phyloP scores from a whole-genome alignment of 2,113 vertebrate genomes.

The Pomatorhinus ruficollis region DNA sequence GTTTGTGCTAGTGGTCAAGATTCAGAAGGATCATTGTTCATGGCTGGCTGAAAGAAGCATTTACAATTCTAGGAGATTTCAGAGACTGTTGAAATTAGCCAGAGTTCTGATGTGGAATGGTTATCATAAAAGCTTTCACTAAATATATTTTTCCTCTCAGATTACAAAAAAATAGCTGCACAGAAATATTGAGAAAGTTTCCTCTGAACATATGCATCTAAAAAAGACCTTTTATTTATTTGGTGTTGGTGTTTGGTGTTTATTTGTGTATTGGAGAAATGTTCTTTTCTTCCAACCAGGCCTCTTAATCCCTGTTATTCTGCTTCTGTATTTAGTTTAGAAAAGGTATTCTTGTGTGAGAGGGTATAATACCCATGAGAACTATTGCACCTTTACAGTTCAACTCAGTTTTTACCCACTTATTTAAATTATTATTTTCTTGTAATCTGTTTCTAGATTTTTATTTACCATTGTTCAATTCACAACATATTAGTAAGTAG shows the following conservation, averaged over 20 bases:
- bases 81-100: not conserved
- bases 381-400: not conserved
- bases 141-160: not conserved
- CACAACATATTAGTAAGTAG: not conserved
- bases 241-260: not conserved
- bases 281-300: not conserved
- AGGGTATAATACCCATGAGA: not conserved
- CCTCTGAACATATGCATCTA: not conserved
- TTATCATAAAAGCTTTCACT: not conserved
- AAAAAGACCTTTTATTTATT: not conserved
- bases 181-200: not conserved
- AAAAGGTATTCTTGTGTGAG: not conserved
- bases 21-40: not conserved
- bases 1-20: not conserved
- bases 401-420: not conserved
- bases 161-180: not conserved
- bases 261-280: not conserved
- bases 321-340: not conserved
- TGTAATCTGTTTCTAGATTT: not conserved
- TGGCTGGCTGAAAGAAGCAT: not conserved
- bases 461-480: not conserved
- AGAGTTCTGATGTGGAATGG: not conserved
- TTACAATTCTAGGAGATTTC: not conserved
- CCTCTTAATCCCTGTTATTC: not conserved
- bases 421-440: not conserved